phyloP scores from a whole-genome alignment of 2,797 vertebrate genomes.

The Chaetodon trifasciatus region DNA sequence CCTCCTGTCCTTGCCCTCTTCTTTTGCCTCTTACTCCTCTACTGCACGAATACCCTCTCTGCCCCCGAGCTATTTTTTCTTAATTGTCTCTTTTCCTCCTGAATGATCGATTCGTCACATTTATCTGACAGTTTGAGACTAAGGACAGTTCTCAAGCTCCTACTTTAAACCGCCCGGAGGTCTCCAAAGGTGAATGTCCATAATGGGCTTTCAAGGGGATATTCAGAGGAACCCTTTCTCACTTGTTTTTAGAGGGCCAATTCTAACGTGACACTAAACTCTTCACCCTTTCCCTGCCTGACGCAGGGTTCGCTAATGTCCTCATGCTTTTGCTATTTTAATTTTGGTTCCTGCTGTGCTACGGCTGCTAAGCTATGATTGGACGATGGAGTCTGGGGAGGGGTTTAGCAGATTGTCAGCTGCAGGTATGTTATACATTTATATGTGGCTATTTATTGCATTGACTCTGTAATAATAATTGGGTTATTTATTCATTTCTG shows the following conservation, averaged over 20 bases:
- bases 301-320: neutral
- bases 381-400: neutral
- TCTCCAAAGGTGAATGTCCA: slow-evolving; percentile 33
- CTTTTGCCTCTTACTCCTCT: slow-evolving; percentile 31
- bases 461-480: neutral
- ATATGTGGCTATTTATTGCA: neutral
- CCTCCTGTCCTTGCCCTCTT: slow-evolving; percentile 50
- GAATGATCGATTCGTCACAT: slow-evolving; percentile 69
- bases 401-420: neutral
- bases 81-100: slow-evolving; percentile 58
- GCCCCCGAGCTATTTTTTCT: slow-evolving; percentile 59
- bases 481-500: neutral
- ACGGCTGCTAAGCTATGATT: neutral
- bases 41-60: slow-evolving; percentile 49
- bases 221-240: slow-evolving; percentile 4
- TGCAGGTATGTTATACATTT: too few relatives aligned
- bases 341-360: neutral
- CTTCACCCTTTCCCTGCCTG: slow-evolving; percentile 2
- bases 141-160: slow-evolving; percentile 26
- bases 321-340: neutral
- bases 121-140: slow-evolving; percentile 56
- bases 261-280: slow-evolving; percentile 20
- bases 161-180: slow-evolving; percentile 28
- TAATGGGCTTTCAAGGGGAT: slow-evolving; percentile 38
- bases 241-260: slow-evolving; percentile 8